Percentiles rank a stretch among this genome's conserved stretches.
Evolutionary conservation across 2,113 vertebrate species (phyloP).

Genomic region (Pomatorhinus ruficollis): DNA sequence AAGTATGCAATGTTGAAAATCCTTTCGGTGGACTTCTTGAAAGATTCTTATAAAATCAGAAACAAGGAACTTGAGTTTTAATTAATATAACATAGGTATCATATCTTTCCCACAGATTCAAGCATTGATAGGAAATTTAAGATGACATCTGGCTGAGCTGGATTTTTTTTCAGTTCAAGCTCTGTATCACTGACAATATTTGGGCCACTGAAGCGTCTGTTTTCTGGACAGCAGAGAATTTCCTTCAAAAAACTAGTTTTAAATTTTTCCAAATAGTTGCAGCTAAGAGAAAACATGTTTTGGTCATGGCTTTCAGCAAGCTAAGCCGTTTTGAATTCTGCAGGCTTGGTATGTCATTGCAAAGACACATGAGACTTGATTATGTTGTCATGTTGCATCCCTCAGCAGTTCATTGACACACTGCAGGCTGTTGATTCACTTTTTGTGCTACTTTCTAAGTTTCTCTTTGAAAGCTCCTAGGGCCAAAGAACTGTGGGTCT

Average conservation of each 20-base stretch:
- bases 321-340: constrained; percentile 32
- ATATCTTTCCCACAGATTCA: background rate
- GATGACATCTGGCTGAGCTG: background rate
- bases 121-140: background rate
- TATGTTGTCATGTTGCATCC: constrained; percentile 60
- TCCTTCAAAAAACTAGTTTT: constrained; percentile 22
- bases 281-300: constrained; percentile 69
- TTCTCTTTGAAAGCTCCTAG: constrained; percentile 30
- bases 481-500: constrained; percentile 12
- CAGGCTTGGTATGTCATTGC: constrained; percentile 57
- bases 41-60: background rate
- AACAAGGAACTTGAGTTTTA: background rate
- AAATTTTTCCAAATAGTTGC: constrained; percentile 22
- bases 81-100: constrained; percentile 18
- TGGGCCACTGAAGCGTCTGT: constrained; percentile 21
- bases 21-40: background rate
- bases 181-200: constrained; percentile 11
- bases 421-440: constrained; percentile 61
- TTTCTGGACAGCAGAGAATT: constrained; percentile 35
- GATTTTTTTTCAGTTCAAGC: background rate
- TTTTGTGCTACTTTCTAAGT: constrained; percentile 26
- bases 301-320: constrained; percentile 45
- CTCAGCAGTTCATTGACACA: constrained; percentile 56
- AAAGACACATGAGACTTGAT: constrained; percentile 63
- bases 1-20: background rate